Evolutionary conservation across 1,140 invertebrate genomes (phyloP).

Genomic region (Pogonomyrmex californicus): DNA sequence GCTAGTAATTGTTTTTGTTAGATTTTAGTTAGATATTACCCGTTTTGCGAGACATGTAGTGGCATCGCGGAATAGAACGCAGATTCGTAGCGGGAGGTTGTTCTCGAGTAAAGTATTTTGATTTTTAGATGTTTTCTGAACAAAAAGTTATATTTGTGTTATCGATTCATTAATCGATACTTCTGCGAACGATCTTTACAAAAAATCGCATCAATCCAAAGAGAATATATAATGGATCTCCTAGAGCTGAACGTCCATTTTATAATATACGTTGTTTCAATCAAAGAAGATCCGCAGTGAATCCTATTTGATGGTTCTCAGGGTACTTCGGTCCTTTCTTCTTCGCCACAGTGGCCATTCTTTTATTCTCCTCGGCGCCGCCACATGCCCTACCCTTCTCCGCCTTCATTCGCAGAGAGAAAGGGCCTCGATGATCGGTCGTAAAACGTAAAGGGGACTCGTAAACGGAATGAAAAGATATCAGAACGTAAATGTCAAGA

Average conservation of each 20-base stretch:
- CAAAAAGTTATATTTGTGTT: constrained; percentile 20
- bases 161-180: not conserved
- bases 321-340: constrained; percentile 32
- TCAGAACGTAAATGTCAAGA: constrained; percentile 78
- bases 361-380: constrained; percentile 49
- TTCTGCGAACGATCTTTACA: not conserved
- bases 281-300: constrained; percentile 47
- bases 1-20: constrained; percentile 38
- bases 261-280: constrained; percentile 19
- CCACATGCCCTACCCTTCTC: not conserved
- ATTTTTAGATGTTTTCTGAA: not conserved
- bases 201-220: constrained; percentile 13
- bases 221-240: not conserved
- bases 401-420: constrained; percentile 70
- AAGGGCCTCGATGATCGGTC: constrained; percentile 81
- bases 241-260: not conserved
- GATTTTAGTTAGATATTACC: not conserved
- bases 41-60: not conserved
- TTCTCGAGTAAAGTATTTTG: constrained; percentile 37
- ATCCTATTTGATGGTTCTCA: constrained; percentile 62
- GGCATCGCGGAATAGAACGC: not conserved
- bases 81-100: not conserved
- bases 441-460: constrained; percentile 83
- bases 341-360: constrained; percentile 38
- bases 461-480: constrained; percentile 80